Base-by-base conservation (phyloP, 2,888 invertebrate genomes). In the Nesidiocoris tenuis region DNA sequence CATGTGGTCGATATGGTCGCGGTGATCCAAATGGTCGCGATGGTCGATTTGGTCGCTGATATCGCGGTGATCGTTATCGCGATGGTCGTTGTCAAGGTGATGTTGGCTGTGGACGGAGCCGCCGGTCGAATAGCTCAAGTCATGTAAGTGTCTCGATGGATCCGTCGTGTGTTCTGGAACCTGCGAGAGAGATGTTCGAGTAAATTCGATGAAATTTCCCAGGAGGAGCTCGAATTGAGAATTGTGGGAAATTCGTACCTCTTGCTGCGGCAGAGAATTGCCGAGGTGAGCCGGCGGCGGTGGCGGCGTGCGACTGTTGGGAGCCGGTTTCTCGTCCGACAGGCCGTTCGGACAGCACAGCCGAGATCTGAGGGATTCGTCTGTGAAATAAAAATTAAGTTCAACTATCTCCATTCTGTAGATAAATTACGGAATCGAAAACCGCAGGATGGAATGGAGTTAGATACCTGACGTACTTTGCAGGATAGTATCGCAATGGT, bases 401-500 rank as follows among this genome's bases (percentile, higher is more conserved):
- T n/a, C n/a, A n/a, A n/a, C n/a, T n/a, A n/a, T n/a, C n/a, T n/a
- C n/a, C n/a, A n/a, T n/a, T n/a, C n/a, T n/a, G n/a, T n/a, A n/a
- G n/a, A n/a, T n/a, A n/a, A n/a, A n/a, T n/a, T n/a, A n/a, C n/a
- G n/a, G n/a, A n/a, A n/a, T n/a, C n/a, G n/a, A n/a, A n/a, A n/a
- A n/a, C n/a, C n/a, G n/a, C n/a, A n/a, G n/a, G n/a, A n/a, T n/a
- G n/a, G n/a, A n/a, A n/a, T n/a, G n/a, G n/a, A n/a, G n/a, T n/a
- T n/a, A n/a, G n/a, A n/a, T n/a, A n/a, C n/a, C n/a, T n/a, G n/a
- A n/a, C 67, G 80, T 79, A 85, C 86, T 85, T 75, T 84, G 84
- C 7, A 87, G 82, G 72, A 88, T 84, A 78, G 86, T 87, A 76
- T 94, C 93, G 82, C 91, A 91, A 82, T 95, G 94, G 81, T 92